phyloP scores from a whole-genome alignment of 2,113 vertebrate species.

The Dolichotis patagonum region DNA sequence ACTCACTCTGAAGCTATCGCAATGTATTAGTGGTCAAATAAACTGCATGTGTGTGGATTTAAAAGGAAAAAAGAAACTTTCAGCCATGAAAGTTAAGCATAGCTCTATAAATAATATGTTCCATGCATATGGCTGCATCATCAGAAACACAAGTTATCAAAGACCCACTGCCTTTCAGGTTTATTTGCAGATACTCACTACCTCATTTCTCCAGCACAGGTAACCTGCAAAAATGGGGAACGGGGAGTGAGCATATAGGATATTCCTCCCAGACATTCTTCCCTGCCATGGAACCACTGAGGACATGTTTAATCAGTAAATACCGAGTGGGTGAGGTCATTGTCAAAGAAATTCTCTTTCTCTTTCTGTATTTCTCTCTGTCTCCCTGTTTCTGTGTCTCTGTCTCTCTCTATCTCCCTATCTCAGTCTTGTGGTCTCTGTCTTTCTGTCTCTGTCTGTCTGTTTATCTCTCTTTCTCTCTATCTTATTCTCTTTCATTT shows the following conservation, averaged over 20 bases:
- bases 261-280: background rate
- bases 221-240: background rate
- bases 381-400: background rate
- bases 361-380: too few relatives aligned
- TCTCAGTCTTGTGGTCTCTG: too few relatives aligned
- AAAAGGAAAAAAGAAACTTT: slow-evolving; percentile 5
- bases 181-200: rapidly evolving
- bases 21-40: slow-evolving; percentile 5
- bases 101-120: background rate
- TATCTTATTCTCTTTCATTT: background rate
- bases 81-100: background rate
- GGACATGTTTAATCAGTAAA: background rate
- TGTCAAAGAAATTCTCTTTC: rapidly evolving
- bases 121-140: rapidly evolving
- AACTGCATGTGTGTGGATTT: background rate
- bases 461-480: too few relatives aligned
- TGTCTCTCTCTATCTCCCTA: too few relatives aligned
- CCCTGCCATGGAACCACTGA: background rate
- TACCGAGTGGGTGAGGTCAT: background rate
- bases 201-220: background rate
- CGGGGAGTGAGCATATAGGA: background rate
- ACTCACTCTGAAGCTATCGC: slow-evolving; percentile 39
- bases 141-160: background rate
- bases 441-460: background rate
- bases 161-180: background rate